Base-by-base conservation (phyloP, 2,113 vertebrate genomes). In the Alosa alosa region DNA sequence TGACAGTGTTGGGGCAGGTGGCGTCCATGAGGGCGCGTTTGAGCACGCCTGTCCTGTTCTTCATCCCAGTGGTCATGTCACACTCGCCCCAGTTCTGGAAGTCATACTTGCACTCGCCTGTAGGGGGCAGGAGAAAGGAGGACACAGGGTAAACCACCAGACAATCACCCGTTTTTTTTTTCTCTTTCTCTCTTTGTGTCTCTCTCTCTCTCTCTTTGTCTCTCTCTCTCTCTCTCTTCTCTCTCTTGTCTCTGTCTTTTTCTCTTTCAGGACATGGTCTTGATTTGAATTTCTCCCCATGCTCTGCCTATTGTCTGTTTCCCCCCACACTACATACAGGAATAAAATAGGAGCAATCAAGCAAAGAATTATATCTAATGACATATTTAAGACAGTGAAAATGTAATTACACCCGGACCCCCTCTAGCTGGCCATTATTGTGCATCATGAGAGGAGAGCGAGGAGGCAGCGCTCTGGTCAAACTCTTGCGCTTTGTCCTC, bases 1-100 rank as follows among this genome's bases (percentile, higher is more conserved):
- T 98, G 89, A 99, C 97, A 0, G 95, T 98, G 91, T 95, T 88
- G 91, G 97, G 96, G 86, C 98, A 99, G 86, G 96, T 96, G 0
- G 98, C 98, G 0, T 99, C 97, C 91, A 97, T 97, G 44, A 99
- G 97, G 75, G 97, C 98, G 88, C 97, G 94, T 92, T 99, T 99
- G 89, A 99, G 94, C 83, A 93, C 94, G 3, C 98, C 98, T 0
- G 95, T 97, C 88, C 98, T 95, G 91, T 96, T 98, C 95, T 99
- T 99, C 95, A 96, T 86, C 50, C 97, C 97, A 0, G 97, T 97
- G 9, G 95, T 95, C 91, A 95, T 92, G 84, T 99, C 97, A n/a
- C 98, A 99, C 91, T 99, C 97, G 81, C 98, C 97, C 98, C 98
- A 99, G 0, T 95, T 96, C 92, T 98, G 95, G 93, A 99, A 99